Base-by-base conservation (phyloP, 2,113 vertebrate genomes). In the Glaucidium brasilianum region DNA sequence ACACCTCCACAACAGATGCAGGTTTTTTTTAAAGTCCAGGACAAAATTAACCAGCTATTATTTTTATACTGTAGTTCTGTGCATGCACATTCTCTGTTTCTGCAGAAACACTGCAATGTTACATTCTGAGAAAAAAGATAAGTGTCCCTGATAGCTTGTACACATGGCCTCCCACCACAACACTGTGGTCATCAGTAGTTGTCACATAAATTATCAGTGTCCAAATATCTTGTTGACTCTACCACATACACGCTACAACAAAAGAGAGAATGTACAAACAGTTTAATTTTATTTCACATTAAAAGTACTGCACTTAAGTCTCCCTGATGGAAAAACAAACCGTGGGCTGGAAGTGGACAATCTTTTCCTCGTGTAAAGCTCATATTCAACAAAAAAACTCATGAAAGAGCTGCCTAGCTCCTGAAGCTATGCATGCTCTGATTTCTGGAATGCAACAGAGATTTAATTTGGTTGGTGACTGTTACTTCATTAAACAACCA, bases 11-110 rank as follows among this genome's bases (percentile, higher is more conserved):
- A 92, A 63, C 18, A 94, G 43, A 85, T 32, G 55, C 32, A 52
- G 34, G 22, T 14, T 69, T 73, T 94, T 72, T 47, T 64, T 93
- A 92, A 92, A 62, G 18, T 6, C 27, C n/a, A 20, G 32, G 62
- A 76, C 49, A 95, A 96, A 98, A 96, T 90, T 86, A 95, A 90
- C 35, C 29, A 80, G 80, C 56, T 85, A 62, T 60, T 95, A 52
- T 56, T 71, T 93, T 92, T 47, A 68, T 27, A 55, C 15, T 25
- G 26, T 73, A 16, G 25, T 80, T 82, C 76, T 47, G 14, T 56
- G 62, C 15, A 59, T 59, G 22, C 26, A 30, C 11, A 52, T 58
- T 41, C 32, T 91, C 89, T 79, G 34, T 14, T 56, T 59, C 64
- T 82, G 16, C 66, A 91, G 88, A 94, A 75, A 88, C 1, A 17